Conservation (phyloP, 2,888 invertebrate species). For the Coenonympha glycerion region DNA sequence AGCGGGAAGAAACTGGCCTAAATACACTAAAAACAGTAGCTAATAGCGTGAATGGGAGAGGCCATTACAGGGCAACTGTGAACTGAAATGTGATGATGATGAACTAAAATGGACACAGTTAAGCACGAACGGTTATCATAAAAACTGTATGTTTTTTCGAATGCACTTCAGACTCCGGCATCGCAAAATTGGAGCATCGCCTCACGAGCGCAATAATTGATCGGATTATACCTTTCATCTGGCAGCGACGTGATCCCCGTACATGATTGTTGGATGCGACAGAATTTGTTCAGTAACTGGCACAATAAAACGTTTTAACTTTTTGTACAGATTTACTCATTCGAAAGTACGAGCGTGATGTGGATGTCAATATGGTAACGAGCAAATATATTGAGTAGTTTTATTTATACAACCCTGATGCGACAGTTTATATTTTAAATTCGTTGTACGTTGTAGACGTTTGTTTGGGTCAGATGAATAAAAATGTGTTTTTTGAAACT, state of each 20-base stretch:
- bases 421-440: not conserved
- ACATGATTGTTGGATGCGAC: constrained; percentile 56
- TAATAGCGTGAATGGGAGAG: too few relatives aligned
- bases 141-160: constrained; percentile 44
- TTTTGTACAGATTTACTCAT: constrained; percentile 16
- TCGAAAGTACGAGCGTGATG: constrained; percentile 13
- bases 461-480: too few relatives aligned
- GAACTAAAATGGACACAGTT: not conserved
- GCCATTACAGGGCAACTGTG: too few relatives aligned
- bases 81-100: too few relatives aligned
- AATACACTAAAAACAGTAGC: too few relatives aligned
- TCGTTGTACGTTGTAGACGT: too few relatives aligned
- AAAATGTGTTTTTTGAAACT: too few relatives aligned
- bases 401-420: constrained; percentile 3
- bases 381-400: constrained; percentile 9
- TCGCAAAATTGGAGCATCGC: constrained; percentile 53
- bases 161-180: constrained; percentile 47
- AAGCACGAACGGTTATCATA: not conserved
- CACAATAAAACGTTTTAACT: constrained; percentile 39
- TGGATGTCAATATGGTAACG: constrained; percentile 13
- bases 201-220: constrained; percentile 67
- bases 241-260: constrained; percentile 60
- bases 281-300: constrained; percentile 59
- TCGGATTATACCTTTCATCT: constrained; percentile 67
- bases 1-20: too few relatives aligned